Conservation (phyloP, 1,140 invertebrate genomes). For the Chionoecetes opilio region DNA sequence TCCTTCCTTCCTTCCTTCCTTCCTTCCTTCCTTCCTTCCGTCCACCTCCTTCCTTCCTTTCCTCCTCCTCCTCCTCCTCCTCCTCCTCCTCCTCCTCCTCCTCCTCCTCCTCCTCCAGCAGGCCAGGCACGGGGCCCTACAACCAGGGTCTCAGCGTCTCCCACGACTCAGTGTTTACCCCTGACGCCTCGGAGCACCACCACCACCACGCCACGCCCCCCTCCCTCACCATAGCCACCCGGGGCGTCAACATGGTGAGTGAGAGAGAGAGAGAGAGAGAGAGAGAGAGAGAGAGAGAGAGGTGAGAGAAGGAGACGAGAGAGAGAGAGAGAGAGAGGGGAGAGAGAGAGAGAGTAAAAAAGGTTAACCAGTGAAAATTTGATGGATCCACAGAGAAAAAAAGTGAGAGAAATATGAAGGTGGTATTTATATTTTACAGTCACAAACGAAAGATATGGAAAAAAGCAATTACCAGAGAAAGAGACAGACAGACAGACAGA, state of each 20-base stretch:
- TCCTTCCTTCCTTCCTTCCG: constrained; percentile 30
- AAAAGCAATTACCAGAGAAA: not conserved
- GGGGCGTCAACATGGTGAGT: constrained; percentile 80
- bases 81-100: not conserved
- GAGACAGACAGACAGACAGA: not conserved
- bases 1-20: not conserved
- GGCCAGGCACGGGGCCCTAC: constrained; percentile 79
- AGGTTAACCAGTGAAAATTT: no score
- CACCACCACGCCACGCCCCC: constrained; percentile 75
- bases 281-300: not conserved
- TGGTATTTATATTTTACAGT: no score
- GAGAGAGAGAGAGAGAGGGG: not conserved
- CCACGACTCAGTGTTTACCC: constrained; percentile 90
- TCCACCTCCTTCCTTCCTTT: not conserved
- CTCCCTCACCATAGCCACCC: constrained; percentile 73
- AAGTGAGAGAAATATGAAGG: no score
- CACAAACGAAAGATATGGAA: no score
- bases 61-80: not conserved
- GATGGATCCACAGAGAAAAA: no score
- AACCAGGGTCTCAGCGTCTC: constrained; percentile 87
- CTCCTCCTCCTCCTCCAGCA: constrained; percentile 45
- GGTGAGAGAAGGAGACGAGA: not conserved
- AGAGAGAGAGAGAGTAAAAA: not conserved
- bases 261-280: not conserved
- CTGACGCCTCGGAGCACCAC: constrained; percentile 79